A percentile compares a stretch with the other conserved stretches of the same genome.
Evolutionary conservation across 2,888 invertebrate genomes (phyloP).

Genomic region (Archips xylosteana): DNA sequence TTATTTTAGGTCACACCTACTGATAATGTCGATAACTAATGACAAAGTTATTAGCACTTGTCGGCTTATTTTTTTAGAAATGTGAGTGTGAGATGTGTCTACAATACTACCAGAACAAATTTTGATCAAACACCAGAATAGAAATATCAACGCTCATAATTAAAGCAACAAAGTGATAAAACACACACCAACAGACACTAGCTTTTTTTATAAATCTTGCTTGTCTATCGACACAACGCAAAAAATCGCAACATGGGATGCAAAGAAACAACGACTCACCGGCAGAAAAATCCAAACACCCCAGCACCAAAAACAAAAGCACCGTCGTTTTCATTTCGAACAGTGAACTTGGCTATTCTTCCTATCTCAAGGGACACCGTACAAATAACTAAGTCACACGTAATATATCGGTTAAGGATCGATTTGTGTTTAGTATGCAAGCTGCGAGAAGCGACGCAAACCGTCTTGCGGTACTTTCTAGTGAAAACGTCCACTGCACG

Average conservation of each 20-base stretch:
- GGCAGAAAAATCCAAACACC: constrained; percentile 54
- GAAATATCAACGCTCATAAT: too few relatives aligned
- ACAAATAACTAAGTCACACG: constrained; percentile 74
- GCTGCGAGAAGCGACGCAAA: constrained; percentile 70
- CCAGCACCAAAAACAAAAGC: constrained; percentile 55
- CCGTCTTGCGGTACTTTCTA: constrained; percentile 83
- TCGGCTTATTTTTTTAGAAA: too few relatives aligned
- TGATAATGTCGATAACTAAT: too few relatives aligned
- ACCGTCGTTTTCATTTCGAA: constrained; percentile 69
- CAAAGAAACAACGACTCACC: constrained; percentile 54
- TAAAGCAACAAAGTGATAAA: too few relatives aligned
- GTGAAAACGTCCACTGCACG: constrained; percentile 68
- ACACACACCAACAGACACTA: too few relatives aligned
- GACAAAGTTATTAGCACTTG: too few relatives aligned
- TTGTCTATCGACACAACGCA: neutral
- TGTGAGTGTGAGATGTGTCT: too few relatives aligned
- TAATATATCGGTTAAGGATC: constrained; percentile 68
- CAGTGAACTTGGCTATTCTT: constrained; percentile 54
- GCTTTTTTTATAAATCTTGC: neutral
- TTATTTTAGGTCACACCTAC: too few relatives aligned
- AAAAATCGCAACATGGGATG: neutral
- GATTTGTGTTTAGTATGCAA: constrained; percentile 78
- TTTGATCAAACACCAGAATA: too few relatives aligned
- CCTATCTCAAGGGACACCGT: constrained; percentile 76
- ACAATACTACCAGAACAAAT: too few relatives aligned